These are phyloP conservation scores for Daphoenositta chrysoptera DNA, from an alignment of 2,113 vertebrate species.

Conservation along the genomic window DNA sequence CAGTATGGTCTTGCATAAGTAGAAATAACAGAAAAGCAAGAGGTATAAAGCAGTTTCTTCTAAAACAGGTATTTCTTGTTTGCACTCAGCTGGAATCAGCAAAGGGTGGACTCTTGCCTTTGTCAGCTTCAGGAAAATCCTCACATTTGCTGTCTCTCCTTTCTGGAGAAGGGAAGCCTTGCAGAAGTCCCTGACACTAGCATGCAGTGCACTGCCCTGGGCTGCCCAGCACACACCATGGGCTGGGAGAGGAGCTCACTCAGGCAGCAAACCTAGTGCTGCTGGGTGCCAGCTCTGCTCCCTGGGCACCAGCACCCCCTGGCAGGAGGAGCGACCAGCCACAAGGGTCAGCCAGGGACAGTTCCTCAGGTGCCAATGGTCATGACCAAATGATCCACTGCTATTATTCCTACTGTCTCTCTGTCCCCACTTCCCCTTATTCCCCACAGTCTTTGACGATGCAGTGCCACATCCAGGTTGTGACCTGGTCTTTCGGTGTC, in stretches of 20 bases:
- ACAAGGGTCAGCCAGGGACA: constrained; percentile 1
- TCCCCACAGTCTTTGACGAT: background rate
- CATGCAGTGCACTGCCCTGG: fast-evolving
- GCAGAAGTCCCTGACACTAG: background rate
- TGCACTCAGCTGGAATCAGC: background rate
- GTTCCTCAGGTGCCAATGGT: background rate
- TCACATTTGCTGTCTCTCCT: background rate
- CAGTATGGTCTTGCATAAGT: fast-evolving
- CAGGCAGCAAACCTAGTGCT: background rate
- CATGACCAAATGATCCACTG: background rate
- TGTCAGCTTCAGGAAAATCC: background rate
- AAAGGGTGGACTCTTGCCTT: background rate
- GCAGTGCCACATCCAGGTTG: constrained; percentile 33
- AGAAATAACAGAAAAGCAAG: background rate
- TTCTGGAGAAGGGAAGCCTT: background rate
- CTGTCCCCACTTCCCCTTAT: background rate
- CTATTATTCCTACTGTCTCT: background rate
- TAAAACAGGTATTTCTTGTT: background rate
- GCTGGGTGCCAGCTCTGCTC: background rate
- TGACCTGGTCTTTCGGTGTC: background rate
- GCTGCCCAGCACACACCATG: background rate
- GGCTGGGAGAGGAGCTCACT: background rate
- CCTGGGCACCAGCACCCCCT: background rate
- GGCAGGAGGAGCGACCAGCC: background rate
- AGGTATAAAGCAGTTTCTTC: background rate